Evolutionary conservation across 2,797 vertebrate genomes (phyloP), one percentile per base, ranked within the genome.

Genomic region (Sphenodon punctatus): DNA sequence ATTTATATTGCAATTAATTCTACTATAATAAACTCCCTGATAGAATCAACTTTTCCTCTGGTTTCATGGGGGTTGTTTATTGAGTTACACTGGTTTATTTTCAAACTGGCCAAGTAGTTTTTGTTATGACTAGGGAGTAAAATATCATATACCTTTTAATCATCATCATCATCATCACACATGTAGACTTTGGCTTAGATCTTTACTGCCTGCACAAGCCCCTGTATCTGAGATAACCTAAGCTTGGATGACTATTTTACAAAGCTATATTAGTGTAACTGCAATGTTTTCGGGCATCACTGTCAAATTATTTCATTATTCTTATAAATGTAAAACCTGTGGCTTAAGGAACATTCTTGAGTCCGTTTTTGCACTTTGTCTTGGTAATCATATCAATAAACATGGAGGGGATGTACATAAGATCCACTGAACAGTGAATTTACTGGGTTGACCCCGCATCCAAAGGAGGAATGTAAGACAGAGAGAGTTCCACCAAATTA

Each of bases 311-410:
- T 38, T 22, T 27, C 70, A 78, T 25, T 16, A 30, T 61, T 25
- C 68, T 61, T 53, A 2, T 45, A 46, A 80, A 19, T 7, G 4
- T 36, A 71, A 55, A 36, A 49, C 42, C 13, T 25, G 12, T 16
- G n/a, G n/a, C n/a, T n/a, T n/a, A n/a, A n/a, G n/a, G n/a, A 61
- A 70, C 59, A 25, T 67, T 80, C 85, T 73, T 86, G 42, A 72
- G 76, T 10, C 59, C 72, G 30, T 63, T 75, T 82, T 79, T 43
- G 43, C 20, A 41, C 81, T 51, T 23, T 53, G 6, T 64, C 68
- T 76, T 49, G 53, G n/a, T 12, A 34, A n/a, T n/a, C n/a, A n/a
- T n/a, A 56, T 39, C 19, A 58, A 8, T 46, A 65, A 27, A 39
- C 30, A 56, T 17, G 7, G 7, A 34, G 27, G 66, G n/a, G 41